Percentiles rank a stretch among this genome's conserved stretches.
These are phyloP conservation scores for Gymnobelideus leadbeateri DNA, from an alignment of 2,113 vertebrate genomes.

Conservation along the genomic window DNA sequence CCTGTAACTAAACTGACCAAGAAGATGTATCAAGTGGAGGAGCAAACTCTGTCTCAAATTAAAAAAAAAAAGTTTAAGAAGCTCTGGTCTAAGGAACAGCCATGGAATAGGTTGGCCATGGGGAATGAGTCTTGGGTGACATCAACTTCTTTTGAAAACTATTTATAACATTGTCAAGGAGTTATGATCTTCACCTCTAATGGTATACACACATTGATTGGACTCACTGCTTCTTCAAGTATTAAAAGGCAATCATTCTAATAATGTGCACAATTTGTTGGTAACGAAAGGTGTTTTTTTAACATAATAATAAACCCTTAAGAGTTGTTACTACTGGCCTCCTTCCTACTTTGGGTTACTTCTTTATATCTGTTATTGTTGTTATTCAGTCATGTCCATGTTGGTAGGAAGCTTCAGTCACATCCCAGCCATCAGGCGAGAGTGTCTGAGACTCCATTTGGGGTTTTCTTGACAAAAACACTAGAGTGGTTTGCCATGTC, in stretches of 20 bases:
- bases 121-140: too few species aligned
- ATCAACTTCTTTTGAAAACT: neutral
- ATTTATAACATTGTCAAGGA: neutral
- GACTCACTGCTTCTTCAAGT: neutral
- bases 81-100: too few species aligned
- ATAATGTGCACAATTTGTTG: neutral
- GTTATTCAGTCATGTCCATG: neutral
- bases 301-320: neutral
- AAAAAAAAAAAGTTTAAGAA: too few species aligned
- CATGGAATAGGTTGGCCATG: too few species aligned
- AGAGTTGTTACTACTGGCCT: neutral
- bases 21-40: fast-evolving
- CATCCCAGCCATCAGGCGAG: fast-evolving
- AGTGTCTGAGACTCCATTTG: too few species aligned
- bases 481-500: neutral
- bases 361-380: neutral
- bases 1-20: neutral
- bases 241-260: neutral
- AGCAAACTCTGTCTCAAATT: neutral
- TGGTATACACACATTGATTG: neutral
- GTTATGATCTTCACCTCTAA: neutral
- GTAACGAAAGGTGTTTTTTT: neutral
- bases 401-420: neutral
- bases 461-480: neutral
- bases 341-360: neutral